Evolutionary conservation across 2,888 invertebrate species (phyloP), one percentile per base, ranked within the genome.

Genomic region (Microchrysa polita): DNA sequence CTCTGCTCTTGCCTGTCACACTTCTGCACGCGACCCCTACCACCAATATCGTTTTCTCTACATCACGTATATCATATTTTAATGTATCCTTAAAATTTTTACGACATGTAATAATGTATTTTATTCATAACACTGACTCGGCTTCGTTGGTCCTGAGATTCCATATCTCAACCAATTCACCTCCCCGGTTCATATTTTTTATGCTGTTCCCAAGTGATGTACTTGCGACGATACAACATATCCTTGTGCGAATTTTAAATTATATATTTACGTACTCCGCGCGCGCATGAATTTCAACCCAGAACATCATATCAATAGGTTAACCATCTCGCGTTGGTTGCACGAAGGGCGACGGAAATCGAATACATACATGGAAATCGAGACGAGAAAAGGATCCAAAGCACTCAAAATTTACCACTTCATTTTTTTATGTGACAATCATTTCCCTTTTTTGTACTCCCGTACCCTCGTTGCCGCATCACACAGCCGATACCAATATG

Each of bases 41-140:
- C 27, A 7, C 27, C 27, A 34, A 40, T 61, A 23, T n/a, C n/a
- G n/a, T 61, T 40, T 22, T 40, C 40, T 65, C 44, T 22, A 12
- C 65, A 2, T 10, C 65, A 65, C 65, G 65, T 20, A 65, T 44
- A 65, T 65, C 65, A 65, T 65, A 65, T 65, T 65, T 65, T 65
- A 65, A 65, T 65, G 48, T 59, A 23, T 59, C 65, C 65, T 44
- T 65, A 44, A 65, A 65, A 65, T 44, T 44, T 65, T 65, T 65
- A 65, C 48, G 65, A 65, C 44, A 44, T 44, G 27, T 34, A 34
- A 44, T 65, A 65, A 65, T 65, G 44, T 65, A 9, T 65, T 65
- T 65, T 65, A 65, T 65, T 65, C 65, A 65, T 65, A 65, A 65
- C 65, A 65, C 65, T 63, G 16, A 27, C 59, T 23, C 23, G 27